Conservation (phyloP, 2,797 vertebrate genomes). For the Heterohyrax brucei region DNA sequence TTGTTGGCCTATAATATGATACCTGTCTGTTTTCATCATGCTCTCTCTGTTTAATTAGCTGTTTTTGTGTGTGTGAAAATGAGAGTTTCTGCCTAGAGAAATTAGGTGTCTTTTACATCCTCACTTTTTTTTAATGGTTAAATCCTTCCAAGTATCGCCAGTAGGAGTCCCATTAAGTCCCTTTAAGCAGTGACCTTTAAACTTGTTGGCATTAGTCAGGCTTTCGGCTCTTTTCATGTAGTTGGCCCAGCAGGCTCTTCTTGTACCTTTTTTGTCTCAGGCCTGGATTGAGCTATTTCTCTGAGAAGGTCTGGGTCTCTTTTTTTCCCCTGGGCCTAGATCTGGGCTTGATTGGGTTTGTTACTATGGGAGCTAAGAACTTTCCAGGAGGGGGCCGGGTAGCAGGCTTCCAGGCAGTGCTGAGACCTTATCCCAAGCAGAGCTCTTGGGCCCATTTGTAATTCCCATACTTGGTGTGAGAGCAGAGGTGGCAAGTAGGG, state of each 20-base stretch:
- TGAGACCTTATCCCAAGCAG: not conserved
- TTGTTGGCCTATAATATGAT: not conserved
- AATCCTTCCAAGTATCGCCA: not conserved
- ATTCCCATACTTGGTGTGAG: too few species aligned
- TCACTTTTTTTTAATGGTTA: not conserved
- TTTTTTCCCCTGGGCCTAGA: not conserved
- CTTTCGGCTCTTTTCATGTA: not conserved
- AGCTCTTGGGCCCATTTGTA: not conserved
- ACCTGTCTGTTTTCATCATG: not conserved
- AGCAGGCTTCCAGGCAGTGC: not conserved
- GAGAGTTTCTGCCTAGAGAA: not conserved
- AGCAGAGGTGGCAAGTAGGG: too few species aligned
- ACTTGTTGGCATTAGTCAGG: not conserved
- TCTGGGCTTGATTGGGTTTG: not conserved
- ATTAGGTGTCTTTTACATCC: fast-evolving
- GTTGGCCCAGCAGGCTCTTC: not conserved
- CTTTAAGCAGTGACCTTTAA: not conserved
- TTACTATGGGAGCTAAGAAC: not conserved
- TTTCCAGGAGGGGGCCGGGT: not conserved
- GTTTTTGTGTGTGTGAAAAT: not conserved
- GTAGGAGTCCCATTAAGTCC: not conserved
- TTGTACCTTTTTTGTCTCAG: not conserved
- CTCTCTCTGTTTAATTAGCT: not conserved
- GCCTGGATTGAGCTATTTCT: not conserved
- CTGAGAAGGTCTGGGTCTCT: too few species aligned